Base-by-base conservation (phyloP, 2,888 invertebrate genomes). In the Drosophila monieri region DNA sequence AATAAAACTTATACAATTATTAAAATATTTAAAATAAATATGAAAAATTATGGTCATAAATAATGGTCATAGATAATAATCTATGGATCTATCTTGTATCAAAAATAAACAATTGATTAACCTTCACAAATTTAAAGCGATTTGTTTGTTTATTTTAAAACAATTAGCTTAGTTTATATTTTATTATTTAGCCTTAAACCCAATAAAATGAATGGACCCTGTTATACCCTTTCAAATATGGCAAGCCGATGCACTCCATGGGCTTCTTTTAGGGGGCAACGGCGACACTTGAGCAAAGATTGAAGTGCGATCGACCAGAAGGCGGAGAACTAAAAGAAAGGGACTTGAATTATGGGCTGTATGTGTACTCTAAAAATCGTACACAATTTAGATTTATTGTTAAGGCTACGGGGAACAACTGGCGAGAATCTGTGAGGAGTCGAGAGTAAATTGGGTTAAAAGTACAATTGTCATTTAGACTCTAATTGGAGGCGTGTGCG, bases 381-480 rank as follows among this genome's bases (percentile, higher is more conserved):
- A 76, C 67, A 78, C 83, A 83, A 85, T 85, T 83, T 66, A 81
- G 69, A 83, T 83, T 83, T 83, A 83, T 85, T 72, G 83, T 80
- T 80, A 73, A 79, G 54, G 78, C 46, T 57, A 43, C 15, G 46
- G 44, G 49, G 56, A 25, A 46, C 39, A 43, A 41, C 46, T 37
- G 61, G 48, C 69, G 71, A 70, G 64, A 72, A 73, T 74, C 74
- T 65, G 59, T 54, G 58, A 46, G 15, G 48, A 66, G 25, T 35
- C 30, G 35, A 35, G 43, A 53, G 73, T 83, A 85, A 83, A 83
- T 85, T 85, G 81, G 81, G 81, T 83, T 83, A 81, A 81, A 81
- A 83, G 85, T 81, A 85, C 81, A 83, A 83, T 83, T 83, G 81
- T 83, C 81, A 70, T 85, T 83, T 83, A 83, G 78, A 75, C 85